phyloP scores from a whole-genome alignment of 2,113 vertebrate species.

The Tragelaphus scriptus region DNA sequence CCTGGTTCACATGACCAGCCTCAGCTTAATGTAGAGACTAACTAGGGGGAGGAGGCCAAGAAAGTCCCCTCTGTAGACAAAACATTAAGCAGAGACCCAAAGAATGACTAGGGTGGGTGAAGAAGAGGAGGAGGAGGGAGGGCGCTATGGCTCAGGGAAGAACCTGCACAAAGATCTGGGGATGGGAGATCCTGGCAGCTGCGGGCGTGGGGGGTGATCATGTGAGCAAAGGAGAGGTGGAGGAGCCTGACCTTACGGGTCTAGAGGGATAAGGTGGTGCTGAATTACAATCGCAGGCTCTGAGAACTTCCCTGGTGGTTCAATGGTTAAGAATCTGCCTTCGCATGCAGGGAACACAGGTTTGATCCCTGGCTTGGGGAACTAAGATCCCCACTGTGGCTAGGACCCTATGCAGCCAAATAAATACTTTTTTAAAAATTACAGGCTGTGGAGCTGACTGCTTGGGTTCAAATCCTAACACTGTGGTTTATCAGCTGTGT shows the following conservation, averaged over 20 bases:
- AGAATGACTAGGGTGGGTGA: neutral
- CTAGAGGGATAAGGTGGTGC: neutral
- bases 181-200: neutral
- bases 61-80: neutral
- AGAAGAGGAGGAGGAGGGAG: neutral
- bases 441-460: neutral
- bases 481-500: neutral
- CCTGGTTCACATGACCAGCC: neutral
- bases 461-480: neutral
- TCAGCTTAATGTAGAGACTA: neutral
- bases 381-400: neutral
- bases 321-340: neutral
- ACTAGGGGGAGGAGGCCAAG: neutral
- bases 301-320: neutral
- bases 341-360: rapidly evolving
- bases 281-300: neutral
- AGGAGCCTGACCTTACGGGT: rapidly evolving
- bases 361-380: neutral
- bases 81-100: neutral
- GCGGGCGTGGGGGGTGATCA: neutral
- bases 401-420: neutral
- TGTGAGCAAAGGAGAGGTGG: neutral
- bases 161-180: neutral
- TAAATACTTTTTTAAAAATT: neutral
- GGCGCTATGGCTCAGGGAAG: neutral